Evolutionary conservation across 2,113 vertebrate genomes (phyloP).

Genomic region (Synchiropus splendidus): DNA sequence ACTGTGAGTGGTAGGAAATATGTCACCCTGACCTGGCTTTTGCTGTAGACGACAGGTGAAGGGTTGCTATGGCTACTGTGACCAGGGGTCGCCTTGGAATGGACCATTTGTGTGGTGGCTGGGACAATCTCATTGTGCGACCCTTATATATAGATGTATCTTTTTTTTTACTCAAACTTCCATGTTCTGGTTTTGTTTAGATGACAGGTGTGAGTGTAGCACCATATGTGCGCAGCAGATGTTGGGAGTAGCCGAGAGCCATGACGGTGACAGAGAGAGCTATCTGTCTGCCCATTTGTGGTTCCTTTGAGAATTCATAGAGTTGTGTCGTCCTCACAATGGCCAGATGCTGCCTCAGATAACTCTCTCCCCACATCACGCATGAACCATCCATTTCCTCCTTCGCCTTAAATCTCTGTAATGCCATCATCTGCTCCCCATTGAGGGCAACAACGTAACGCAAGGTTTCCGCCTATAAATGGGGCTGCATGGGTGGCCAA

Average conservation of each 20-base stretch:
- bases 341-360: slow-evolving; percentile 53
- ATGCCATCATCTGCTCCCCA: slow-evolving; percentile 68
- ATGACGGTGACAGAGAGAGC: slow-evolving; percentile 34
- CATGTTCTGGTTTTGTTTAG: slow-evolving; percentile 13
- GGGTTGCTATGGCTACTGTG: slow-evolving; percentile 64
- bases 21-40: slow-evolving; percentile 59
- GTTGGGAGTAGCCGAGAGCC: slow-evolving; percentile 39
- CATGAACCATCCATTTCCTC: slow-evolving; percentile 36
- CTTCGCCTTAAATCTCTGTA: slow-evolving; percentile 65
- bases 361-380: slow-evolving; percentile 56
- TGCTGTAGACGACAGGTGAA: slow-evolving; percentile 57
- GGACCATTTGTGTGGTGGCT: slow-evolving; percentile 15
- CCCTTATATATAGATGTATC: slow-evolving; percentile 1
- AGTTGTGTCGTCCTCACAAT: slow-evolving; percentile 40
- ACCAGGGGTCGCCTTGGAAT: slow-evolving; percentile 27
- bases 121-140: slow-evolving; percentile 17
- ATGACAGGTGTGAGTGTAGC: slow-evolving; percentile 34
- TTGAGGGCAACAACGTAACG: slow-evolving; percentile 61
- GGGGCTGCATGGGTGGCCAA: slow-evolving; percentile 47
- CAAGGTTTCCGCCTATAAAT: slow-evolving; percentile 42
- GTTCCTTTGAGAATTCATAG: slow-evolving; percentile 36
- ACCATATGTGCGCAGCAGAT: slow-evolving; percentile 52
- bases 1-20: slow-evolving; percentile 32
- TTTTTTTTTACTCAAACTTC: too few relatives aligned
- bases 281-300: slow-evolving; percentile 37